phyloP scores from a whole-genome alignment of 2,888 invertebrate genomes.

The Gasteruption jaculator region DNA sequence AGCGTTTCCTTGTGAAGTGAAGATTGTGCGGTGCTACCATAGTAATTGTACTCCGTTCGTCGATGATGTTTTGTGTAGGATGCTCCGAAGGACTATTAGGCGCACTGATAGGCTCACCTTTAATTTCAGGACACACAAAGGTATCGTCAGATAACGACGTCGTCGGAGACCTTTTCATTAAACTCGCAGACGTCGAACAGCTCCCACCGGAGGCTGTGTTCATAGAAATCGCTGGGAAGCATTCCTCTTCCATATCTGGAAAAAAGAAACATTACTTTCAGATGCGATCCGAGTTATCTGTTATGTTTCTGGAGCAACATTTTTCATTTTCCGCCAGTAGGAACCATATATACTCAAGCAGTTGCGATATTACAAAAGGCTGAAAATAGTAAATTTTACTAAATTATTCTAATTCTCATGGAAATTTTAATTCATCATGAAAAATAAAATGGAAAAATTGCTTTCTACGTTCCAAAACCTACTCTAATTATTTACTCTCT shows the following conservation, averaged over 20 bases:
- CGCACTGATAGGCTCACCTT: conserved; percentile 73
- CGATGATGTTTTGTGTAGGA: conserved; percentile 54
- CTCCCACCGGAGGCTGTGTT: conserved; percentile 55
- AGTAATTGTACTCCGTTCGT: conserved; percentile 35
- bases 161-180: conserved; percentile 17
- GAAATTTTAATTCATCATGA: too few species aligned
- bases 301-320: too few species aligned
- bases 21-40: conserved; percentile 41
- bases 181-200: conserved; percentile 24
- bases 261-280: conserved; percentile 10
- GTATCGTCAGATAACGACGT: conserved; percentile 23
- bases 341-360: too few species aligned
- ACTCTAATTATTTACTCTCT: too few species aligned
- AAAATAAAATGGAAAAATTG: too few species aligned
- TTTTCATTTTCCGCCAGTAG: too few species aligned
- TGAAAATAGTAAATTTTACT: too few species aligned
- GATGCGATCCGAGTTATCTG: neutral
- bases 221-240: conserved; percentile 78
- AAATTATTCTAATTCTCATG: too few species aligned
- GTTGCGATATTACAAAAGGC: too few species aligned
- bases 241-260: conserved; percentile 86
- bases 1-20: conserved; percentile 31
- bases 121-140: conserved; percentile 57
- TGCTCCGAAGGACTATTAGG: conserved; percentile 64
- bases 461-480: too few species aligned